phyloP scores from a whole-genome alignment of 2,113 vertebrate species.

The Pangasianodon hypophthalmus region DNA sequence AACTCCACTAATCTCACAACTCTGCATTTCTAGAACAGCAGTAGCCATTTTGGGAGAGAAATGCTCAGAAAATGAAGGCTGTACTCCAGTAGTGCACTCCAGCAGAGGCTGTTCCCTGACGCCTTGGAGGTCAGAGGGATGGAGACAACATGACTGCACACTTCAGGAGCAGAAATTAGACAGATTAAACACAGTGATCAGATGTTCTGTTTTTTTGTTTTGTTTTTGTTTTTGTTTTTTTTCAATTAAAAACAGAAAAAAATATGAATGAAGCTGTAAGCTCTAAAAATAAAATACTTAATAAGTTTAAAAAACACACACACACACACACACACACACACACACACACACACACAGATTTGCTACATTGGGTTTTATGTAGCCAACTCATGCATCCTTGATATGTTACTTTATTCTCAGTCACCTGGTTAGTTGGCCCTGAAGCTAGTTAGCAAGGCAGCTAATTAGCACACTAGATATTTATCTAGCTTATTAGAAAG shows the following conservation, averaged over 20 bases:
- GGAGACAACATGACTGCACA: not conserved
- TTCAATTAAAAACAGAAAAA: not conserved
- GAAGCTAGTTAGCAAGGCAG: not conserved
- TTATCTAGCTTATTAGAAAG: not conserved
- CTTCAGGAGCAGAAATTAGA: not conserved
- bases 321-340: no score
- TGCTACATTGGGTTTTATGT: no score
- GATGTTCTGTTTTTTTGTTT: not conserved
- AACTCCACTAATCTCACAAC: not conserved
- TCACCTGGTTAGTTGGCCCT: not conserved
- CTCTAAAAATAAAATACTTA: not conserved
- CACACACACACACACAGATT: not conserved
- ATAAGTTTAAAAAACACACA: no score
- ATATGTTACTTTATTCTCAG: not conserved
- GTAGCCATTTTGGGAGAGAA: slow-evolving; percentile 23
- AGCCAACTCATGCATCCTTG: not conserved
- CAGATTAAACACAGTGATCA: not conserved
- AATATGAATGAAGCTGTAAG: not conserved
- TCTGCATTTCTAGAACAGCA: not conserved
- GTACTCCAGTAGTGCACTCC: not conserved
- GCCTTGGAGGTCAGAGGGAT: not conserved
- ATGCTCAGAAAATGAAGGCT: slow-evolving; percentile 5
- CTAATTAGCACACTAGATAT: not conserved
- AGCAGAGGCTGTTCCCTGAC: not conserved
- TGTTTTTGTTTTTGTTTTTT: not conserved